Evolutionary conservation across 2,888 invertebrate genomes (phyloP).

Genomic region (Ellobium chinense): DNA sequence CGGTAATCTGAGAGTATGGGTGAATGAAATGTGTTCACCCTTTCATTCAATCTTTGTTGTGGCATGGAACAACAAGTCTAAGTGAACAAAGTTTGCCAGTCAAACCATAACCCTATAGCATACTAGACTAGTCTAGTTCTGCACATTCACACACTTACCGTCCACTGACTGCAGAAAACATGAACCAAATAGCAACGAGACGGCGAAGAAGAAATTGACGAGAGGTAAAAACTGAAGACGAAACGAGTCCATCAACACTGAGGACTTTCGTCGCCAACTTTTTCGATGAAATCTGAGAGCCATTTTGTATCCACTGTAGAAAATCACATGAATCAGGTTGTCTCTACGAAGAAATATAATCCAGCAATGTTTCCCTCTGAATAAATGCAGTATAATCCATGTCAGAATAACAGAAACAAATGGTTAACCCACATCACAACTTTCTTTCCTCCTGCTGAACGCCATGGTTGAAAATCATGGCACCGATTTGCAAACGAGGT

Average conservation of each 20-base stretch:
- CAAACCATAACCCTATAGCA: too few species aligned
- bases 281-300: not conserved
- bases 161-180: not conserved
- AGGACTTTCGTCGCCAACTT: not conserved
- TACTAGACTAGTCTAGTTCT: too few species aligned
- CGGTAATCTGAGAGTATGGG: too few species aligned
- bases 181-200: not conserved
- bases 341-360: not conserved
- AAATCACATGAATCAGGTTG: conserved; percentile 3
- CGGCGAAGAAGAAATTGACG: not conserved
- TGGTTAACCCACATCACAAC: conserved; percentile 5
- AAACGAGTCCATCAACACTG: not conserved
- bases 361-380: not conserved
- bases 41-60: too few species aligned
- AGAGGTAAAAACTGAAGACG: not conserved
- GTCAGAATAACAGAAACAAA: not conserved
- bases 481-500: conserved; percentile 51
- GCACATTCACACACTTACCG: not conserved
- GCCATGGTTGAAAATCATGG: conserved; percentile 49
- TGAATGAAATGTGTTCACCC: too few species aligned
- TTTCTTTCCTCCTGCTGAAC: not conserved
- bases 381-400: conserved; percentile 21
- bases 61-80: too few species aligned
- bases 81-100: too few species aligned
- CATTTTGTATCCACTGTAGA: conserved; percentile 37